These are phyloP conservation scores for Lagopus leucura DNA, from an alignment of 2,113 vertebrate genomes.

Conservation along the genomic window DNA sequence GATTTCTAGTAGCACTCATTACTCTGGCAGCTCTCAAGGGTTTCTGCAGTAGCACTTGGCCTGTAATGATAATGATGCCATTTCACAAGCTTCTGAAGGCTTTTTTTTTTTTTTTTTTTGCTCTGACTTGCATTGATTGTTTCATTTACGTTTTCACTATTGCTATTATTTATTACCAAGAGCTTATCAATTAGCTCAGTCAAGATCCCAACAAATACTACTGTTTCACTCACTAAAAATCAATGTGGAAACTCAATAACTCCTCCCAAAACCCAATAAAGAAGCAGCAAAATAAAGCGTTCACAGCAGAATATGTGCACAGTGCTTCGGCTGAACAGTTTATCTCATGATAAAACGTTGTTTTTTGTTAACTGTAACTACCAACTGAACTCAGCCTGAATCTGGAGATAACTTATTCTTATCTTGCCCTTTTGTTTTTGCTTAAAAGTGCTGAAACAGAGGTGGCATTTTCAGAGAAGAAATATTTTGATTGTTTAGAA, in stretches of 20 bases:
- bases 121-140: conserved; percentile 36
- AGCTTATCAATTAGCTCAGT: conserved; percentile 62
- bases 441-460: background rate
- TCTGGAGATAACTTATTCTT: background rate
- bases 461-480: background rate
- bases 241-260: conserved; percentile 48
- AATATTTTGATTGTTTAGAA: background rate
- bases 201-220: conserved; percentile 40
- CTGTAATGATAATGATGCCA: background rate
- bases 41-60: conserved; percentile 18
- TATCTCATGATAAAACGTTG: conserved; percentile 10
- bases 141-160: conserved; percentile 38
- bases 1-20: conserved; percentile 29
- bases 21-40: background rate
- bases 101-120: background rate
- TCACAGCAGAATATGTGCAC: background rate
- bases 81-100: background rate
- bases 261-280: conserved; percentile 27
- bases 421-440: background rate
- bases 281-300: conserved; percentile 50
- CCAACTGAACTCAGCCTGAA: background rate
- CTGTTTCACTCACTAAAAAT: conserved; percentile 43
- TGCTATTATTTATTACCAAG: conserved; percentile 52
- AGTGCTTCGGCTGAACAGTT: background rate
- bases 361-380: background rate